A percentile compares a stretch with the other conserved stretches of the same genome.
These are phyloP conservation scores for Meteorus sp. DNA, from an alignment of 1,140 invertebrate species.

Conservation along the genomic window DNA sequence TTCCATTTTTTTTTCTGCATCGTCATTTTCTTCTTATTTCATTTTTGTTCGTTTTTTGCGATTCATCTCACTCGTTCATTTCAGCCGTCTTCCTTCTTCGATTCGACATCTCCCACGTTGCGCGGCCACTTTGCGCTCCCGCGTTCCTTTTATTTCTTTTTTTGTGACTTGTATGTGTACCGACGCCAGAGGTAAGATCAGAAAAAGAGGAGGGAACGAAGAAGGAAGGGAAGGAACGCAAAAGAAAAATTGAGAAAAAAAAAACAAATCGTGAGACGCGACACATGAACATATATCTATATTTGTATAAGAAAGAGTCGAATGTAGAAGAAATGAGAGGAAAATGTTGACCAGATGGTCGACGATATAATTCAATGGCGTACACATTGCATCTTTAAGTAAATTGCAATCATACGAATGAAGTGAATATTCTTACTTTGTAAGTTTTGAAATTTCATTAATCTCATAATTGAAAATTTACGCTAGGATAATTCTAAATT, in stretches of 20 bases:
- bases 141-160: slow-evolving; percentile 16
- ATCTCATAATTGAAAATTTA: no score
- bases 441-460: no score
- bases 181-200: background rate
- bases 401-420: background rate
- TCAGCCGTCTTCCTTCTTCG: background rate
- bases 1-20: no score
- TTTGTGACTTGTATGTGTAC: slow-evolving; percentile 4
- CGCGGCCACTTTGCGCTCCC: slow-evolving; percentile 23
- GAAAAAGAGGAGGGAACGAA: background rate
- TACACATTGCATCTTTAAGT: background rate
- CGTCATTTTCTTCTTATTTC: background rate
- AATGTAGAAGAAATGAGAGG: slow-evolving; percentile 11
- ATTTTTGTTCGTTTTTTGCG: background rate
- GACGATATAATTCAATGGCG: slow-evolving; percentile 22
- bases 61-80: background rate
- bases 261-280: background rate
- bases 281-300: no score
- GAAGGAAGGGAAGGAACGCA: background rate
- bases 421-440: no score
- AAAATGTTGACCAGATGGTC: slow-evolving; percentile 19
- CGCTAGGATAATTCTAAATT: no score
- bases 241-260: slow-evolving; percentile 2
- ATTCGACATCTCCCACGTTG: slow-evolving; percentile 22
- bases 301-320: slow-evolving; percentile 1